A percentile compares a stretch with the other conserved stretches of the same genome.
Conservation (phyloP, 2,888 invertebrate genomes). For the Agrochola litura region DNA sequence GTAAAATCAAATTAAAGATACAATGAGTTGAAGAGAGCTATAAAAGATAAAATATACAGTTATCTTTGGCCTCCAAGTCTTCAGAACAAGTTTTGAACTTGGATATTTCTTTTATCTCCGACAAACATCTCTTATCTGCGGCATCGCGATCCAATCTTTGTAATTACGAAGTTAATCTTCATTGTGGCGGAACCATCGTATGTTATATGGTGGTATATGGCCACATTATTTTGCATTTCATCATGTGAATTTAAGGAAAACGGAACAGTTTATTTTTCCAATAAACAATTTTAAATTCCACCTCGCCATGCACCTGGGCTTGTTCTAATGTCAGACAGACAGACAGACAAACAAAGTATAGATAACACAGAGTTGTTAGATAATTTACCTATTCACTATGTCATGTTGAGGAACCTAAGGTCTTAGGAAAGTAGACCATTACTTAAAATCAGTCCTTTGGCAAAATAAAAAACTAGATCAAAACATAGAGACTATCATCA, state of each 20-base stretch:
- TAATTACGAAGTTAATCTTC: constrained; percentile 57
- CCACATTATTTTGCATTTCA: constrained; percentile 28
- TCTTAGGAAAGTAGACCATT: no score
- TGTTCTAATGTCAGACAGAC: background rate
- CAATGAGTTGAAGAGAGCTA: constrained; percentile 28
- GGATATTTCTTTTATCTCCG: constrained; percentile 49
- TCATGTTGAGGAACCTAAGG: background rate
- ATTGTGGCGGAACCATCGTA: constrained; percentile 23
- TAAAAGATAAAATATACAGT: constrained; percentile 55
- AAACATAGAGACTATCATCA: no score
- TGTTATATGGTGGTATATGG: constrained; percentile 32
- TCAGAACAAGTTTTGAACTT: constrained; percentile 55
- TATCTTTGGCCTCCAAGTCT: constrained; percentile 46
- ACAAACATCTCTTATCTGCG: constrained; percentile 62
- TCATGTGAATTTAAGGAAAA: background rate
- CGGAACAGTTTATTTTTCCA: background rate
- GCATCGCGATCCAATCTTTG: constrained; percentile 45
- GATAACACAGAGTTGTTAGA: no score
- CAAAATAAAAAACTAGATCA: background rate
- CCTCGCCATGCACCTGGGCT: background rate
- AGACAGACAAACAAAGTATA: no score
- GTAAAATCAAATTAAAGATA: constrained; percentile 49
- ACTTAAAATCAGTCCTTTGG: background rate
- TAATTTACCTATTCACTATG: background rate
- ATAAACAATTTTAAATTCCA: constrained; percentile 9